Conservation (phyloP, 2,797 vertebrate genomes). For the Spea hammondii region DNA sequence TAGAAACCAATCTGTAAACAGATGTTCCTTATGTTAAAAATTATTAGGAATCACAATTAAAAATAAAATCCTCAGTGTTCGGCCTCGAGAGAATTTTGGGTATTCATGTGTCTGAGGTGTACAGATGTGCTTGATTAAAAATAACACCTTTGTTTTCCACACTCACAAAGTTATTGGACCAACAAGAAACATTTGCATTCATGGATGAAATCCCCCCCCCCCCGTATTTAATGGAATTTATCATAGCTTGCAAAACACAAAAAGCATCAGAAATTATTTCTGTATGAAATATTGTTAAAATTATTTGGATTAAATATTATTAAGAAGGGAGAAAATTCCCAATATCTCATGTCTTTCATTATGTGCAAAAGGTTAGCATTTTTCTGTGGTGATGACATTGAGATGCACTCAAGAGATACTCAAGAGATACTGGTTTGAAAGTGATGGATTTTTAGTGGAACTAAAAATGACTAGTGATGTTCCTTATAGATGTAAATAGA, state of each 20-base stretch:
- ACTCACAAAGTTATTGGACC: not conserved
- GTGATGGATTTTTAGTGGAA: conserved; percentile 27
- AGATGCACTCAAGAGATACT: not conserved
- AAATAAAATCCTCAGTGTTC: not conserved
- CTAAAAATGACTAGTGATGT: conserved; percentile 9
- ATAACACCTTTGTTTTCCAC: not conserved
- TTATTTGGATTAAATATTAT: too few species aligned
- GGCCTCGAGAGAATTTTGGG: conserved; percentile 5
- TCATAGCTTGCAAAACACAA: not conserved
- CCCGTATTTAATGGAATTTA: too few species aligned
- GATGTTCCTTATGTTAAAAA: conserved; percentile 12
- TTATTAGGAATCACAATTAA: not conserved
- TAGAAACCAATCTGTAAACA: conserved; percentile 3
- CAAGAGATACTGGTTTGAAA: conserved; percentile 5
- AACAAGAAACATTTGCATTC: conserved; percentile 4
- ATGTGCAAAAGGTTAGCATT: not conserved
- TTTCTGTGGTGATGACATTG: not conserved
- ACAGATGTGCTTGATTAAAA: conserved; percentile 16
- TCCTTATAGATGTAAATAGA: not conserved
- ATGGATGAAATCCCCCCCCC: not conserved
- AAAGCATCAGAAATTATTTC: not conserved
- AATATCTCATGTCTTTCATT: not conserved
- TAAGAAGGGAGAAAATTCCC: too few species aligned
- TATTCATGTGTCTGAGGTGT: conserved; percentile 23
- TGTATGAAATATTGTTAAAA: too few species aligned